Evolutionary conservation across 2,113 vertebrate genomes (phyloP), one percentile per base, ranked within the genome.

Genomic region (Sturnus vulgaris): DNA sequence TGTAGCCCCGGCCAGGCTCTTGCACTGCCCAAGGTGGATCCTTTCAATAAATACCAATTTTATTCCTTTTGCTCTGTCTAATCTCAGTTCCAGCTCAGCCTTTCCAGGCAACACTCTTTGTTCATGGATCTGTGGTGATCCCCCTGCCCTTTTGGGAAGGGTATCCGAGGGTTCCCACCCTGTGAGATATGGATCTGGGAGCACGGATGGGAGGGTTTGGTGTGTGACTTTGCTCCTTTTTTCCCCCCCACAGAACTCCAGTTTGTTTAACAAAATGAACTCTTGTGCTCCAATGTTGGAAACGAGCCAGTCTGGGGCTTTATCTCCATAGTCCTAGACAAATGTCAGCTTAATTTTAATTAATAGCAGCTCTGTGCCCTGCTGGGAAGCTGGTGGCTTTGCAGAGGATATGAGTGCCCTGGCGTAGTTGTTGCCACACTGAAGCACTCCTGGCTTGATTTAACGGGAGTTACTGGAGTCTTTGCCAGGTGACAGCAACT

Each of bases 401-500:
- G 69, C 49, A 59, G 57, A 80, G 82, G 52, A 22, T 40, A 25
- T 0, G 0, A 53, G 52, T 0, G 0, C 24, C 52, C 52, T 1
- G 1, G 23, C 33, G 27, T 63, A 9, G 40, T 27, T 18, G 9
- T 12, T 75, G 84, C 60, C 35, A 47, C 21, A 5, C 47, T 59
- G 78, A 63, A 92, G 52, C 46, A 10, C 12, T 44, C 57, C 40
- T 0, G 0, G 22, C 44, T 47, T 52, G 27, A 64, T 84, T 77
- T 57, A 63, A 55, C 1, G 2, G 66, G 40, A 91, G n/a, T 64
- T 40, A 31, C 37, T 5, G 39, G 30, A 79, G 49, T 20, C 56
- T 66, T n/a, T 83, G 66, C 70, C 66, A 59, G 23, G 35, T 60
- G 66, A 56, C 61, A 86, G 75, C 22, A 4, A 14, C 79, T 63